Base-by-base conservation (phyloP, 1,140 invertebrate species). In the Orius laevigatus region DNA sequence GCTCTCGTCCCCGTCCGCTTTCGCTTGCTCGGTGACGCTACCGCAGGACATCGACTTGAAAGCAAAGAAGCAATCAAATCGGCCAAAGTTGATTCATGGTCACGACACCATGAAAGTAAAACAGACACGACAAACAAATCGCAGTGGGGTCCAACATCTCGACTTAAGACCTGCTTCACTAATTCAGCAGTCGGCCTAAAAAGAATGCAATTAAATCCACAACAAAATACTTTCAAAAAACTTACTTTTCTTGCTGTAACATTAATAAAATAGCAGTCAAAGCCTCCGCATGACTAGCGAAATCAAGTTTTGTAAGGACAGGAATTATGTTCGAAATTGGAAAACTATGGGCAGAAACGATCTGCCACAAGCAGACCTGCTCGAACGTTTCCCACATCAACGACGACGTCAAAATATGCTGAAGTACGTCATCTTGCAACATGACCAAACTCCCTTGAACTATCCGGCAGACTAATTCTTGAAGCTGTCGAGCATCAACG, bases 311-410 rank as follows among this genome's bases (percentile, higher is more conserved):
- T 3, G 88, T 83, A 56, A 97, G 72, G 56, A 96, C 73, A 25
- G 91, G 86, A 61, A 95, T 69, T 44, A 95, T 76, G 59, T 84
- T 78, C 58, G 93, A 85, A 5, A 94, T 74, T 9, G 85, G 80
- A 59, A 95, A 85, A 62, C 91, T 85, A 60, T 96, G 92, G 36
- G 90, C 89, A 53, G 81, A 77, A 34, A 95, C 75, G 31, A 98
- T 70, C 66, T 95, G 89, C 93, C 93, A 98, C 6, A 97, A 72
- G 61, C 89, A 95, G 60, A 88, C 85, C 61, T 98, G 93, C 63
- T 96, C 93, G 57, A 93, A 89, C 1, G 90, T 94, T 63, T 97
- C 92, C 90, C 92, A 98, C 47, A 77, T 74, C 45, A 96, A 68
- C 60, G 85, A 95, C 9, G 82, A 79, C 55, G 79, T 84, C 59